Conservation (phyloP, 2,888 invertebrate genomes). For the Lepeophtheirus nordmannii region DNA sequence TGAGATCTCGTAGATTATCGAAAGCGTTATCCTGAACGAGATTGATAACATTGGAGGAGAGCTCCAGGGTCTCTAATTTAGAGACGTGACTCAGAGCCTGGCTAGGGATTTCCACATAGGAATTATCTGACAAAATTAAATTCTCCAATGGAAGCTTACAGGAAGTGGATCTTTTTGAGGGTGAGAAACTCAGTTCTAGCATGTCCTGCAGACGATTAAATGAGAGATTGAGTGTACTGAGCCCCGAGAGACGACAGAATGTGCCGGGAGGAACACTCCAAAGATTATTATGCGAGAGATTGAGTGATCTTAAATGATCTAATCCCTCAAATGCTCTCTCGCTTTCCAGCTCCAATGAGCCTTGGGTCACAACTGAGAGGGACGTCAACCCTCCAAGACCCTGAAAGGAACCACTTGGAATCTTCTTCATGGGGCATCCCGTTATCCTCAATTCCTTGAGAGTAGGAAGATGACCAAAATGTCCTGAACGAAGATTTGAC, state of each 20-base stretch:
- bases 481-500: constrained; percentile 16
- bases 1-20: constrained; percentile 57
- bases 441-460: constrained; percentile 2
- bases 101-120: constrained; percentile 42
- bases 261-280: constrained; percentile 29
- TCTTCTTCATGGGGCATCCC: neutral
- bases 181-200: constrained; percentile 28
- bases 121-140: constrained; percentile 28
- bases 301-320: constrained; percentile 27
- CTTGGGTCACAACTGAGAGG: constrained; percentile 31
- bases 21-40: constrained; percentile 63
- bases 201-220: constrained; percentile 32
- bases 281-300: constrained; percentile 28
- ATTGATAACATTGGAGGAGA: constrained; percentile 67
- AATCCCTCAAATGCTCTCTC: constrained; percentile 26
- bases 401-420: constrained; percentile 29
- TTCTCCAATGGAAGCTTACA: constrained; percentile 23
- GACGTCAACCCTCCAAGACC: constrained; percentile 30
- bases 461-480: constrained; percentile 15
- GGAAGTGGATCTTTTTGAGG: constrained; percentile 9
- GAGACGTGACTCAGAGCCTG: constrained; percentile 46
- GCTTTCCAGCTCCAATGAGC: constrained; percentile 28
- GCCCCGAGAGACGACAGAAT: constrained; percentile 28
- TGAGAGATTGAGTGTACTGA: constrained; percentile 31
- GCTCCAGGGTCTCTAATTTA: constrained; percentile 57